Percentiles rank a stretch among this genome's conserved stretches.
Conservation (phyloP, 2,113 vertebrate species). For the Puntigrus tetrazona region DNA sequence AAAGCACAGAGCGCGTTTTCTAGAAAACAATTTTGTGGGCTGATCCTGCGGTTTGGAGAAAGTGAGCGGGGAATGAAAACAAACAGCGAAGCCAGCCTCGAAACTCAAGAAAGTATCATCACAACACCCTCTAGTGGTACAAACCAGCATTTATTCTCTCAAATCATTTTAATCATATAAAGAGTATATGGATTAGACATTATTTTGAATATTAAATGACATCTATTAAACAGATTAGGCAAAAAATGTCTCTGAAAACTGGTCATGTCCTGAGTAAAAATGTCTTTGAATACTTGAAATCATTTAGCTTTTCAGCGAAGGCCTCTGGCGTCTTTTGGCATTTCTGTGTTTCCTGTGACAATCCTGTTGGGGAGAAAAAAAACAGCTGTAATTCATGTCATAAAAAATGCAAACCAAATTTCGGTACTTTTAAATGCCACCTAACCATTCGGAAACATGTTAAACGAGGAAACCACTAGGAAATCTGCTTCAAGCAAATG, state of each 20-base stretch:
- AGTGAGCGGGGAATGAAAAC: conserved; percentile 17
- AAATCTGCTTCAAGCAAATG: background rate
- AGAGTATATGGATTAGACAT: background rate
- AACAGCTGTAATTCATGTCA: background rate
- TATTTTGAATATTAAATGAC: conserved; percentile 20
- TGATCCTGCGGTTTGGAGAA: conserved; percentile 7
- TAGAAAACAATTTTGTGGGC: background rate
- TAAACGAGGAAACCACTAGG: background rate
- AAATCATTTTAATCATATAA: background rate
- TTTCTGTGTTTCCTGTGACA: conserved; percentile 91
- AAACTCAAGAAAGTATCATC: background rate
- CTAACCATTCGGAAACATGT: background rate
- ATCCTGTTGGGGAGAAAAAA: conserved; percentile 74
- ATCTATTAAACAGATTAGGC: background rate
- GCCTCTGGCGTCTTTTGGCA: conserved; percentile 80
- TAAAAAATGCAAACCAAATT: background rate
- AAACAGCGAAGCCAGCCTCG: background rate
- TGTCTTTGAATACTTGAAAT: background rate
- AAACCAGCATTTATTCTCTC: conserved; percentile 17
- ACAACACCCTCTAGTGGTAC: conserved; percentile 50
- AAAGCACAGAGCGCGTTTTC: background rate
- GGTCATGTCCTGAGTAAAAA: background rate
- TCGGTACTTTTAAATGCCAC: background rate
- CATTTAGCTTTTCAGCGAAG: conserved; percentile 64
- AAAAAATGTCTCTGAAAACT: background rate